phyloP scores from a whole-genome alignment of 2,888 invertebrate genomes.

The Lasioglossum lativentre region DNA sequence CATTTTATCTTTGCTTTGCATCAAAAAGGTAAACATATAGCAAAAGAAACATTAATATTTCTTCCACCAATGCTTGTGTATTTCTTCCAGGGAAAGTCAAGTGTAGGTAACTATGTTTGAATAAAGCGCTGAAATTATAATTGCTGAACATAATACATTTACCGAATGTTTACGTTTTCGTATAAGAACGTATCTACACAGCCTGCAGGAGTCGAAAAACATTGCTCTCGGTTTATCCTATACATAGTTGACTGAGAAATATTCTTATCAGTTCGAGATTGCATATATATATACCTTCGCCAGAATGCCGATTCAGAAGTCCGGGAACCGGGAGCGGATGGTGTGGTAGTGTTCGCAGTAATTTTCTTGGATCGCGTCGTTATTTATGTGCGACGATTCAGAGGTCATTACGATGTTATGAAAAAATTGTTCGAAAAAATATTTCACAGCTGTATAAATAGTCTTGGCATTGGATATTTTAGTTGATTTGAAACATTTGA shows the following conservation, averaged over 20 bases:
- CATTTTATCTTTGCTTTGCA: background rate
- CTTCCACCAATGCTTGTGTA: no score
- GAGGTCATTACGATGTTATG: background rate
- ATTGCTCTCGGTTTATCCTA: background rate
- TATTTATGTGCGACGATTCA: background rate
- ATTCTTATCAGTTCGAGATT: constrained; percentile 29
- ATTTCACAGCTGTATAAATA: background rate
- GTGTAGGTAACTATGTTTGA: no score
- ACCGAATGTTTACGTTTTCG: background rate
- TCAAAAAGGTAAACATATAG: background rate
- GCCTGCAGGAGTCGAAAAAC: constrained; percentile 6
- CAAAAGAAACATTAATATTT: background rate
- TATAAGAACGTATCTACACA: background rate
- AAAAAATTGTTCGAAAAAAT: background rate
- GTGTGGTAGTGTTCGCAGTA: no score
- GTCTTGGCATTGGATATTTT: background rate
- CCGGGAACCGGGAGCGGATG: background rate
- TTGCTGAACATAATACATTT: no score
- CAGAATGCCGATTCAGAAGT: background rate
- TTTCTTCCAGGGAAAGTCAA: no score
- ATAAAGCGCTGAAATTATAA: no score
- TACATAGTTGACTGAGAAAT: background rate
- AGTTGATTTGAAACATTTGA: background rate
- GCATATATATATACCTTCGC: constrained; percentile 32
- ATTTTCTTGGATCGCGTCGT: background rate